Evolutionary conservation across 2,888 invertebrate genomes (phyloP), one percentile per base, ranked within the genome.

Genomic region (Abscondita cerata): DNA sequence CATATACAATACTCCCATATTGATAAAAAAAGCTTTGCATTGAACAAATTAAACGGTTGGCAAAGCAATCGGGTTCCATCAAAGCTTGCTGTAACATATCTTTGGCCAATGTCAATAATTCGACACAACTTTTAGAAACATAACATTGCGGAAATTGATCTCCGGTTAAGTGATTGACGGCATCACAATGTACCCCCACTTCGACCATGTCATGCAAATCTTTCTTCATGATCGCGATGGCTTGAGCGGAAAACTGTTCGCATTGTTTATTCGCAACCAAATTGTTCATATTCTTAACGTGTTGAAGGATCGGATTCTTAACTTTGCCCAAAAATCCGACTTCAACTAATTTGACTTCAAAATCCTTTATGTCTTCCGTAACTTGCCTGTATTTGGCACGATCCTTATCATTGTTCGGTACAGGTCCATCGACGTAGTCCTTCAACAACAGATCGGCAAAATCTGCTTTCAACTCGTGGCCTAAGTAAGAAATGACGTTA

Each of bases 181-280:
- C 75, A 55, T 82, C 76, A 61, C 77, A 75, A 52, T 83, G 75
- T 16, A 80, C 81, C 59, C 84, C 84, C 40, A 81, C 79, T 73
- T 85, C 78, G 11, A 87, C 84, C 70, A 89, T 88, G 66, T 88
- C 86, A 77, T 94, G 92, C 53, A 95, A 83, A 78, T 95, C 93
- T 73, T 91, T 90, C 54, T 87, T 85, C 87, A 95, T 92, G 46
- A 95, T 87, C 62, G 80, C 82, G 34, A 89, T 83, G 0, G 94
- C 92, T 51, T 82, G 83, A 57, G 86, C 85, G 56, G 92, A 78
- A 65, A 92, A 88, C 67, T 88, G 85, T 71, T 88, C 86, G 68
- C 91, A 90, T 53, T 91, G 88, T 72, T 91, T 91, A 73, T 90
- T 87, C 31, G 91, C 88, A 78, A 92, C 94, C 31, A 92, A 80